Conservation (phyloP, 2,888 invertebrate genomes). For the Philereme vetulata region DNA sequence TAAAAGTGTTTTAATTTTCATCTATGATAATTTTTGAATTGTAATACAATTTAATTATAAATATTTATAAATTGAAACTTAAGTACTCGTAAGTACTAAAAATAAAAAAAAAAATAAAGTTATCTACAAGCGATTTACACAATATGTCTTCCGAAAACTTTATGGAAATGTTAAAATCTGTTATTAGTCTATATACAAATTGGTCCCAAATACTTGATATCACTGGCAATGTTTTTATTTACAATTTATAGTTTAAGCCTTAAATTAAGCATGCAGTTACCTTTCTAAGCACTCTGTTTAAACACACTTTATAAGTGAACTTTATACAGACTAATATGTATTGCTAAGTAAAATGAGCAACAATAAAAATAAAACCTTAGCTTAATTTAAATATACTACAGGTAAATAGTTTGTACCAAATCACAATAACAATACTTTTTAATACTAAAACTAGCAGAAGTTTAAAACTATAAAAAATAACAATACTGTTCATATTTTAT, state of each 20-base stretch:
- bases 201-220: constrained; percentile 29
- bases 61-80: neutral
- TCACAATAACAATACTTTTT: constrained; percentile 45
- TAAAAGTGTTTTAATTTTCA: constrained; percentile 4
- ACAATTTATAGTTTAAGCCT: constrained; percentile 26
- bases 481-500: constrained; percentile 54
- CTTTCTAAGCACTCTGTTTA: constrained; percentile 20
- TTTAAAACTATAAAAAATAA: constrained; percentile 51
- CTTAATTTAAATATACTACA: constrained; percentile 28
- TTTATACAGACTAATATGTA: constrained; percentile 43
- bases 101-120: neutral
- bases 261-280: constrained; percentile 22
- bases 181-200: constrained; percentile 8
- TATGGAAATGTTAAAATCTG: neutral
- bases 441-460: constrained; percentile 41
- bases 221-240: constrained; percentile 31
- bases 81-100: neutral
- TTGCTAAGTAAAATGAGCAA: constrained; percentile 44
- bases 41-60: neutral
- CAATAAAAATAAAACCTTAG: constrained; percentile 36
- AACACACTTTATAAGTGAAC: constrained; percentile 33
- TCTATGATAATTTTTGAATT: constrained; percentile 8
- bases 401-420: constrained; percentile 56
- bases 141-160: neutral
- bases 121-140: neutral